These are phyloP conservation scores for Aulostomus chinensis DNA, from an alignment of 2,797 vertebrate species.

Conservation along the genomic window DNA sequence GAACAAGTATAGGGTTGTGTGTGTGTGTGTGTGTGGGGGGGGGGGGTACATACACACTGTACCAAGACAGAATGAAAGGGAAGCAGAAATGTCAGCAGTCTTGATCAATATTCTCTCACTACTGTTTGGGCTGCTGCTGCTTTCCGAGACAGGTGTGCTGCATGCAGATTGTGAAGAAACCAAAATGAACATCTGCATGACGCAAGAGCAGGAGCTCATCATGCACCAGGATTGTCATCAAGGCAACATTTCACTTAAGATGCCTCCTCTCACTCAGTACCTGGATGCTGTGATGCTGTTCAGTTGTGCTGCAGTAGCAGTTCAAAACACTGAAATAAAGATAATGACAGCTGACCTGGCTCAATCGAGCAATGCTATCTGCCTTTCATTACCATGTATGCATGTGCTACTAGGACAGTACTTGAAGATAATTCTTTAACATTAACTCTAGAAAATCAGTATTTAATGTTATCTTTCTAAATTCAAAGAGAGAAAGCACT, in stretches of 20 bases:
- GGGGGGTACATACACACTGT: constrained; percentile 5
- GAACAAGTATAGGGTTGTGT: neutral
- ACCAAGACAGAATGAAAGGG: constrained; percentile 29
- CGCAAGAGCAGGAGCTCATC: constrained; percentile 32
- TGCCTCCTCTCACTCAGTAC: constrained; percentile 24
- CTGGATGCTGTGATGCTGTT: no score
- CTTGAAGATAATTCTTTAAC: no score
- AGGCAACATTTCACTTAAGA: constrained; percentile 17
- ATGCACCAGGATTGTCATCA: constrained; percentile 21
- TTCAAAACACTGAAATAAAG: no score
- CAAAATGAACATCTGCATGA: constrained; percentile 34
- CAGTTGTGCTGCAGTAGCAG: neutral
- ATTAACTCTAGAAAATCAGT: neutral
- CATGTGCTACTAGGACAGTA: neutral
- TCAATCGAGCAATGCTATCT: neutral
- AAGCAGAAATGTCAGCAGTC: constrained; percentile 63
- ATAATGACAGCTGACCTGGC: neutral
- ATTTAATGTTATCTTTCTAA: neutral
- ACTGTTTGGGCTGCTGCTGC: constrained; percentile 19
- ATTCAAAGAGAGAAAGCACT: no score
- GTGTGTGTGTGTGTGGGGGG: neutral
- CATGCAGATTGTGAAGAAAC: constrained; percentile 40
- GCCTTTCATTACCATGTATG: neutral
- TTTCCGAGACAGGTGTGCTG: constrained; percentile 44
- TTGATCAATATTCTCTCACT: constrained; percentile 61